Conservation (phyloP, 64 coral and sea anemone genomes). For the Platygyra sinensis region DNA sequence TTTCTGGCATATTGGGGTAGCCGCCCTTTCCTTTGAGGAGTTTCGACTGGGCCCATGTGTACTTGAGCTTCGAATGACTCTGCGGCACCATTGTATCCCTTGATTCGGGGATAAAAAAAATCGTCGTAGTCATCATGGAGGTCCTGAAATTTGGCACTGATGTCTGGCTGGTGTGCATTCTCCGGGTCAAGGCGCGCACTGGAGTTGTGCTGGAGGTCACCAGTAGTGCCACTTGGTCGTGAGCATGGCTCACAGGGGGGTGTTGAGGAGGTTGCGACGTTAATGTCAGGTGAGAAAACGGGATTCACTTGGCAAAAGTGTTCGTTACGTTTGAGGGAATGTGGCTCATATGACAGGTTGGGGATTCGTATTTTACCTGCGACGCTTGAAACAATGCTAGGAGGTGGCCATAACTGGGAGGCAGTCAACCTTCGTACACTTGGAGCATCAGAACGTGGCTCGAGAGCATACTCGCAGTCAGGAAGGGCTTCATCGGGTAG, state of each 20-base stretch:
- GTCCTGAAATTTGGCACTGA: neutral
- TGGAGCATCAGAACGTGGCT: neutral
- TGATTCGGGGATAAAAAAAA: neutral
- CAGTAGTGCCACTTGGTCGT: neutral
- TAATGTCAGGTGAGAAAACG: neutral
- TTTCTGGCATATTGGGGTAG: neutral
- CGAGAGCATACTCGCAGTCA: conserved; percentile 38
- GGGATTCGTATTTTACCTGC: conserved; percentile 1
- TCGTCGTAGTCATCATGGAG: neutral
- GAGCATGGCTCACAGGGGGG: neutral
- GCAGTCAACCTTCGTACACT: neutral
- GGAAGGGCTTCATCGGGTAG: neutral
- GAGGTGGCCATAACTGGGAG: conserved; percentile 3
- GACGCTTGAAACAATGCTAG: conserved; percentile 3
- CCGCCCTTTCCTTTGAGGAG: neutral
- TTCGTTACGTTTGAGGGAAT: too few relatives aligned
- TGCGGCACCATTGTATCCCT: neutral
- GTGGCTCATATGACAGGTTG: neutral
- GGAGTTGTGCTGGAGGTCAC: neutral
- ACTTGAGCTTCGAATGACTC: neutral
- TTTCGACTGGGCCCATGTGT: neutral
- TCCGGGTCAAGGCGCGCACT: neutral
- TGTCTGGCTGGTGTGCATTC: neutral
- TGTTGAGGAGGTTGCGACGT: neutral
- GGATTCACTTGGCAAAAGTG: conserved; percentile 16